Evolutionary conservation across 2,113 vertebrate species (phyloP).

Genomic region (Bubo bubo): DNA sequence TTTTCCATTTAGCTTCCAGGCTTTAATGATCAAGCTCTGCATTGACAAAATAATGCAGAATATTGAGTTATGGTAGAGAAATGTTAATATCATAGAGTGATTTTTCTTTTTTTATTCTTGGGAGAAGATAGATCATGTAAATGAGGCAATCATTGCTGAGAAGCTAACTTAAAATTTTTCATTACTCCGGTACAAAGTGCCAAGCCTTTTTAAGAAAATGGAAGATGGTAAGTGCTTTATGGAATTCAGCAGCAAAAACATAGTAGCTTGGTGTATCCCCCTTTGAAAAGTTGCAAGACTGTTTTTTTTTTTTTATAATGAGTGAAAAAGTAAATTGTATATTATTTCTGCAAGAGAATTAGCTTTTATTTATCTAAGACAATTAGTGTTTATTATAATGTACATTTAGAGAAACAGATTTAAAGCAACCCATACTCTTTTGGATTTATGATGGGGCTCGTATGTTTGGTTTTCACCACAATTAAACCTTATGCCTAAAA

Average conservation of each 20-base stretch:
- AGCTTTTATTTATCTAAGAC: constrained; percentile 14
- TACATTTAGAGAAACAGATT: neutral
- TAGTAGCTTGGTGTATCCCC: neutral
- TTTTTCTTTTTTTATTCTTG: neutral
- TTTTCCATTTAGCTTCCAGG: neutral
- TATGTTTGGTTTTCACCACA: neutral
- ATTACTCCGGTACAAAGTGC: neutral
- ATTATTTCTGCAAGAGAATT: constrained; percentile 2
- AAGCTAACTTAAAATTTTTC: neutral
- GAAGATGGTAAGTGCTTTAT: neutral
- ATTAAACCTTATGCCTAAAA: neutral
- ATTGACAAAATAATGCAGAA: neutral
- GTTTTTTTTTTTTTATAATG: neutral
- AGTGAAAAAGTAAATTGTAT: neutral
- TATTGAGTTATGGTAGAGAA: neutral
- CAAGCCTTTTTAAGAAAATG: neutral
- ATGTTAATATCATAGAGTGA: neutral
- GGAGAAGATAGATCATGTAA: neutral
- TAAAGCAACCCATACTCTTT: neutral
- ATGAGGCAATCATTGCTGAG: neutral
- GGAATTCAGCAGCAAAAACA: neutral
- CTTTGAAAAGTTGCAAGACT: neutral
- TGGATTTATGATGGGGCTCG: neutral
- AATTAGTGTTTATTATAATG: constrained; percentile 14
- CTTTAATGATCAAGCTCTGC: neutral